These are phyloP conservation scores for Petrolisthes manimaculis DNA, from an alignment of 2,888 invertebrate species.

Conservation along the genomic window DNA sequence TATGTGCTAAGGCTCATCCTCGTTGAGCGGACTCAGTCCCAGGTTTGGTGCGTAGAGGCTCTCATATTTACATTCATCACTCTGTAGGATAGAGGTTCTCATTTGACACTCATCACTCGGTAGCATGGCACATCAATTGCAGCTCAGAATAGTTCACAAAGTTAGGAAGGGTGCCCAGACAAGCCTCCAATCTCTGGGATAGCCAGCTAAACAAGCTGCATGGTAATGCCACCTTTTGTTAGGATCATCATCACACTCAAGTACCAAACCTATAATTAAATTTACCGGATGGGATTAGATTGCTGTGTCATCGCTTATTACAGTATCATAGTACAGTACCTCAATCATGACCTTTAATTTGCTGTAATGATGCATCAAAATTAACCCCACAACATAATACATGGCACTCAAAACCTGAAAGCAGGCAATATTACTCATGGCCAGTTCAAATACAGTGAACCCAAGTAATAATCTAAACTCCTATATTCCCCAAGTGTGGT, in stretches of 20 bases:
- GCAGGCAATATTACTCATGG: too few species aligned
- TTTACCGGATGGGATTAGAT: conserved; percentile 47
- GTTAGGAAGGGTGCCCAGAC: conserved; percentile 16
- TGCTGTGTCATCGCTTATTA: too few species aligned
- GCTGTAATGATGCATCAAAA: conserved; percentile 12
- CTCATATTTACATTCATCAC: conserved; percentile 36
- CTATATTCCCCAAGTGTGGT: too few species aligned
- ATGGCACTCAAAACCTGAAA: too few species aligned
- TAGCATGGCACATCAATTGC: conserved; percentile 39
- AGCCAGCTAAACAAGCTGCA: conserved; percentile 39
- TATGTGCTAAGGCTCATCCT: conserved; percentile 66
- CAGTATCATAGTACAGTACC: not conserved
- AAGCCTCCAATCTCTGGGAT: conserved; percentile 27
- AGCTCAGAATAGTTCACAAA: conserved; percentile 29
- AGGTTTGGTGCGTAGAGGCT: conserved; percentile 66
- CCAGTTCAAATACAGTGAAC: too few species aligned
- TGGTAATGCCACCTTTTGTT: conserved; percentile 31
- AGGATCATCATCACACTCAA: conserved; percentile 30
- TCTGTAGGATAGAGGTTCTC: not conserved
- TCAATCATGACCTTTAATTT: not conserved
- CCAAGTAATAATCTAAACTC: too few species aligned
- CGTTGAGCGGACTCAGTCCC: conserved; percentile 54
- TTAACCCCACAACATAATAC: conserved; percentile 5
- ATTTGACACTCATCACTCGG: conserved; percentile 47
- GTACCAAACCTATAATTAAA: conserved; percentile 36